Conservation (phyloP, 2,888 invertebrate genomes). For the Xylocampa areola region DNA sequence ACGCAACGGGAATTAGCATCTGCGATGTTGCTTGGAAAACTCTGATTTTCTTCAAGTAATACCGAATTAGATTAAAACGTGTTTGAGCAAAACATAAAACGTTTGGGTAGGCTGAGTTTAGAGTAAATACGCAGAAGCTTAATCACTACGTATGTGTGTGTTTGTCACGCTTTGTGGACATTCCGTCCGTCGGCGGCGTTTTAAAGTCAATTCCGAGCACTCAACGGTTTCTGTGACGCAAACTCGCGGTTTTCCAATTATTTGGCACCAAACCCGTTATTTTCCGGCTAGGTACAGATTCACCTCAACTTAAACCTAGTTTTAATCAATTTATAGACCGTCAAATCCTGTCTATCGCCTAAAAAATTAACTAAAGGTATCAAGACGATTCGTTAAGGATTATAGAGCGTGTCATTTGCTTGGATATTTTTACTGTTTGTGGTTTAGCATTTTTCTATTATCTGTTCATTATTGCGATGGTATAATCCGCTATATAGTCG, state of each 20-base stretch:
- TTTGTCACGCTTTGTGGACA: slow-evolving; percentile 74
- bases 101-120: neutral
- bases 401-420: slow-evolving; percentile 12
- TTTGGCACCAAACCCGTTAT: slow-evolving; percentile 81
- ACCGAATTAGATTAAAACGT: neutral
- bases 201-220: slow-evolving; percentile 72
- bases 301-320: slow-evolving; percentile 48
- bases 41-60: neutral
- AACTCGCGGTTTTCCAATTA: slow-evolving; percentile 79
- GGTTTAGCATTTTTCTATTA: neutral
- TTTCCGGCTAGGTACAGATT: slow-evolving; percentile 70
- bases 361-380: slow-evolving; percentile 17
- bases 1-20: neutral
- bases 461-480: neutral
- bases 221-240: slow-evolving; percentile 74
- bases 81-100: neutral
- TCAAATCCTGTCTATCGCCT: slow-evolving; percentile 23
- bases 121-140: slow-evolving; percentile 29
- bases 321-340: slow-evolving; percentile 47
- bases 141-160: slow-evolving; percentile 72
- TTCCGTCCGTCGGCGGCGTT: slow-evolving; percentile 70
- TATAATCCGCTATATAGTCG: neutral
- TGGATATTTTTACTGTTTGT: neutral
- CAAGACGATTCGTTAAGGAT: neutral
- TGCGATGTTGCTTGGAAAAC: neutral